Percentiles rank a stretch among this genome's conserved stretches.
phyloP scores from a whole-genome alignment of 1,140 invertebrate genomes.

The Zophobas atratus region DNA sequence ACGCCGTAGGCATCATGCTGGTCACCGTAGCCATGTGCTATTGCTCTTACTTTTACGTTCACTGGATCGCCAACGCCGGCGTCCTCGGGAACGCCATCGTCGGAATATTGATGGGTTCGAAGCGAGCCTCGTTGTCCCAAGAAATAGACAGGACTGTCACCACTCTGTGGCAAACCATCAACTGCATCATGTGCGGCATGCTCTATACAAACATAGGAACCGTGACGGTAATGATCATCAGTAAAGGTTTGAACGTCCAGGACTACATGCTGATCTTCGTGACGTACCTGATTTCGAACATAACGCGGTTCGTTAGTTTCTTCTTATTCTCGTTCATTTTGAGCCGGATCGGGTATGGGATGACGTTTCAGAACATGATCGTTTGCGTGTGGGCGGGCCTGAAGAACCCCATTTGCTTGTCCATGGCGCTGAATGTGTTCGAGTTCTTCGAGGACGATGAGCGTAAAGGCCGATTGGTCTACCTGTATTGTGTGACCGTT shows the following conservation, averaged over 20 bases:
- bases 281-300: background rate
- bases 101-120: background rate
- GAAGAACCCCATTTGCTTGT: background rate
- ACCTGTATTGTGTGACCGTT: background rate
- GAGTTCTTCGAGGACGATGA: background rate
- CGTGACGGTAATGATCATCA: background rate
- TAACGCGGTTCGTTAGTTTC: constrained; percentile 1
- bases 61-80: background rate
- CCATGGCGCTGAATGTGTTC: background rate
- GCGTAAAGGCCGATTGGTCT: background rate
- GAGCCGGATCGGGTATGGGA: constrained; percentile 24
- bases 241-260: background rate
- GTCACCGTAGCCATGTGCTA: background rate
- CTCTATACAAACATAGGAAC: background rate
- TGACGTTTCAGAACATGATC: constrained; percentile 17
- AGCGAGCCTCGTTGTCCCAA: background rate
- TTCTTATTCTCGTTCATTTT: constrained; percentile 13
- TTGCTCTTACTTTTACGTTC: background rate
- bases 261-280: background rate
- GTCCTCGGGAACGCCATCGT: background rate
- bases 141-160: background rate
- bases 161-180: background rate
- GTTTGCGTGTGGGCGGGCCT: constrained; percentile 18
- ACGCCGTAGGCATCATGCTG: background rate
- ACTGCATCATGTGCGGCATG: background rate